phyloP scores from a whole-genome alignment of 2,797 vertebrate genomes.

The Galagoides demidoff region DNA sequence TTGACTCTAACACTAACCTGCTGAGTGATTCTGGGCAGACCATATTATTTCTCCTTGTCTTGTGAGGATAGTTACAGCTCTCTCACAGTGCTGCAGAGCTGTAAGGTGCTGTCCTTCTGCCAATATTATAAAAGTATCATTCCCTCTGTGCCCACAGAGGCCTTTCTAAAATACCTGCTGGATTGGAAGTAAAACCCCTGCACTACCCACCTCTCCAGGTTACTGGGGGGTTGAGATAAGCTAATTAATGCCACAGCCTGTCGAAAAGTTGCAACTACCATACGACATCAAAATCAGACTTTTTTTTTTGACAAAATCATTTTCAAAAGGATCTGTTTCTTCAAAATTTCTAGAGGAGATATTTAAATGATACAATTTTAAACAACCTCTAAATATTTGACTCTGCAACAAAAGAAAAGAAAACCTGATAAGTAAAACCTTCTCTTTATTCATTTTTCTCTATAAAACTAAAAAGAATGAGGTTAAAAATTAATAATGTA shows the following conservation, averaged over 20 bases:
- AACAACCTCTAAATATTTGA: slow-evolving; percentile 35
- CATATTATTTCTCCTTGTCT: slow-evolving; percentile 24
- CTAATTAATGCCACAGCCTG: neutral
- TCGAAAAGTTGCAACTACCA: neutral
- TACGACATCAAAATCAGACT: neutral
- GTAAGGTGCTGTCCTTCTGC: neutral
- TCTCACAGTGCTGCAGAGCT: neutral
- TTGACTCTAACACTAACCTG: neutral
- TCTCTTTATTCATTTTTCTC: neutral
- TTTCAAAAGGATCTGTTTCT: neutral
- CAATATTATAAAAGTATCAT: neutral
- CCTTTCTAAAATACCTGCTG: neutral
- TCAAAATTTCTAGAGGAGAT: neutral
- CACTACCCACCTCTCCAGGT: neutral
- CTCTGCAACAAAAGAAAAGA: neutral
- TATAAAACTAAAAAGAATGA: neutral
- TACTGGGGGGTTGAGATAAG: slow-evolving; percentile 15
- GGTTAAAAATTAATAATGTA: neutral
- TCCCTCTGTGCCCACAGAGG: neutral
- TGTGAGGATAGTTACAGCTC: neutral
- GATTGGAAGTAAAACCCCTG: neutral
- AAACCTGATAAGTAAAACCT: slow-evolving; percentile 2
- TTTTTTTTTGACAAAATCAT: slow-evolving; percentile 19
- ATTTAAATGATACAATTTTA: slow-evolving; percentile 16
- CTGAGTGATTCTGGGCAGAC: neutral